Evolutionary conservation across 2,113 vertebrate genomes (phyloP), one percentile per base, ranked within the genome.

Genomic region (Campylomormyrus numenius): DNA sequence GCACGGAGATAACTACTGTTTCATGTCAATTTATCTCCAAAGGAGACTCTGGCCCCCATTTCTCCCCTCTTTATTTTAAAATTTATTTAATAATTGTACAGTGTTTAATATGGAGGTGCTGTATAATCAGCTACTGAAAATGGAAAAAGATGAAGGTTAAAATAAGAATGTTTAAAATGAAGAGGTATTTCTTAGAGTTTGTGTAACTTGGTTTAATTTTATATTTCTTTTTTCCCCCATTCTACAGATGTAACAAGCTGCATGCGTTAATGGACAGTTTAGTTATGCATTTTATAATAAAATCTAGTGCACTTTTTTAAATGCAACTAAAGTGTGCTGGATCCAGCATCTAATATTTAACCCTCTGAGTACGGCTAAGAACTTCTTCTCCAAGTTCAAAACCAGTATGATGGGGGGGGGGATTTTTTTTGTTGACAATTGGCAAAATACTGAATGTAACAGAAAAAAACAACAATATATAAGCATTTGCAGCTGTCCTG

Each of bases 291-390:
- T 96, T 96, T 88, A 94, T 95, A 95, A 95, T 91, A 94, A 94
- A 96, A 95, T 93, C 94, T 92, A 95, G 96, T 96, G 93, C 96
- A 96, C 95, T 96, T 95, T 96, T 90, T 62, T 56, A 56, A 87
- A 94, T 91, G 94, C 92, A 94, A 94, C 93, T 91, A 92, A 93
- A 94, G 96, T 96, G 96, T 95, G 96, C 95, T 92, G 94, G 94
- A 92, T 91, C 93, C 96, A 95, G 95, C 96, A 95, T 95, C 92
- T 96, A 95, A 96, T 96, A 95, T 96, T 96, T 96, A 97, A 96
- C 96, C 96, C 96, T 97, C 96, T 96, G 96, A 97, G 96, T 96
- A 96, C 97, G 96, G 90, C 95, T 95, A 96, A 96, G 95, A 95
- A 96, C 97, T 96, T 96, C 96, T 96, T 93, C 95, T 97, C 96